Evolutionary conservation across 2,113 vertebrate genomes (phyloP), one percentile per base, ranked within the genome.

Genomic region (Lipophrys pholis): DNA sequence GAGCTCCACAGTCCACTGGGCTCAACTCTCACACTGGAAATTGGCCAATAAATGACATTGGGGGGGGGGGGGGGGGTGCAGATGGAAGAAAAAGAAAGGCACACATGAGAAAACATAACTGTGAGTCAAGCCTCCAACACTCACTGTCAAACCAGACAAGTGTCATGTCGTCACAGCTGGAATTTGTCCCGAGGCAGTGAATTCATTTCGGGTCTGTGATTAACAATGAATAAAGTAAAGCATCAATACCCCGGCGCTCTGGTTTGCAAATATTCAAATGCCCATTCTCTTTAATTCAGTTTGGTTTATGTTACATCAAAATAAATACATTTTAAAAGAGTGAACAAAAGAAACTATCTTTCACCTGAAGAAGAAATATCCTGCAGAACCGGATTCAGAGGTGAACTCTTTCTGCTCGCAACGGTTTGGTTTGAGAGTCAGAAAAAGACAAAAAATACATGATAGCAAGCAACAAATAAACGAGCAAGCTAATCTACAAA

Each of bases 31-130:
- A 45, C 14, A 39, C 55, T 48, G 52, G 51, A 84, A 70, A 88
- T 54, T 63, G 60, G 68, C 16, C 63, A 62, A 72, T 69, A 72
- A 85, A 80, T 83, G 80, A 78, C 71, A 65, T 69, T 84, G 53
- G 62, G 73, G 51, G 42, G 39, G 38, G 9, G 10, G 38, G 36
- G 62, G 8, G 53, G 52, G 45, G 55, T 12, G 65, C 49, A 40
- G 54, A 61, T 0, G 6, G 16, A 8, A 30, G n/a, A 15, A 50
- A 46, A 12, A 35, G 14, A 36, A 40, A 50, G 39, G 21, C 4
- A 67, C n/a, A 45, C 39, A 30, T 6, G 50, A 10, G 16, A 40
- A 77, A 35, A 58, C 54, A 38, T 8, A 50, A 16, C 43, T 61
- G 9, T 78, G 59, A 69, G 7, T 9, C 60, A 35, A 42, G 15